phyloP scores from a whole-genome alignment of 1,140 invertebrate genomes.

The Diachasma alloeum region DNA sequence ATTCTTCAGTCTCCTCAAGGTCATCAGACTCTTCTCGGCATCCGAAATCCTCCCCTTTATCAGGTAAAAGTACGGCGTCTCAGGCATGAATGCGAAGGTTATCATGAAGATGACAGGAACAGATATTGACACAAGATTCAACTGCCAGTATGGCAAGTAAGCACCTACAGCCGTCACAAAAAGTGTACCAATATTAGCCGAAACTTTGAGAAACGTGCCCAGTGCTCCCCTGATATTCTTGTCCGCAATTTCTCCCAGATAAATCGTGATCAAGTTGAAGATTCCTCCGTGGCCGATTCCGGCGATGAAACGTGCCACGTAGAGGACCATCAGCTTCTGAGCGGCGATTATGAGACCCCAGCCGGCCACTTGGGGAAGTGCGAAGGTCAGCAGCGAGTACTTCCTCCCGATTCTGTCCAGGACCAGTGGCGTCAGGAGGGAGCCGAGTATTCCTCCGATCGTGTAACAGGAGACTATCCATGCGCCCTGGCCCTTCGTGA shows the following conservation, averaged over 20 bases:
- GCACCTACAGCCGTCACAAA: slow-evolving; percentile 65
- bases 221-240: slow-evolving; percentile 65
- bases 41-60: slow-evolving; percentile 67
- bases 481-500: slow-evolving; percentile 46
- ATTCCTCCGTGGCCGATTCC: slow-evolving; percentile 66
- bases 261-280: slow-evolving; percentile 64
- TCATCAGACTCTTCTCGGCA: slow-evolving; percentile 69
- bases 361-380: slow-evolving; percentile 45
- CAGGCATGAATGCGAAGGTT: slow-evolving; percentile 75
- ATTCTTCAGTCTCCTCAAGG: slow-evolving; percentile 67
- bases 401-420: slow-evolving; percentile 55
- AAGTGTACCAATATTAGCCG: slow-evolving; percentile 67
- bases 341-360: slow-evolving; percentile 52
- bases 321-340: slow-evolving; percentile 42
- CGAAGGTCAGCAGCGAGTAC: slow-evolving; percentile 45
- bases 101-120: slow-evolving; percentile 69
- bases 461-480: slow-evolving; percentile 54
- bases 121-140: slow-evolving; percentile 63
- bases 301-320: slow-evolving; percentile 48
- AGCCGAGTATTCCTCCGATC: slow-evolving; percentile 47
- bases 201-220: slow-evolving; percentile 63
- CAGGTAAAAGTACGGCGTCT: slow-evolving; percentile 79
- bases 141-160: slow-evolving; percentile 58
- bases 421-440: slow-evolving; percentile 41
- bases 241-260: slow-evolving; percentile 68